Conservation (phyloP, 2,113 vertebrate genomes). For the Cettia cetti region DNA sequence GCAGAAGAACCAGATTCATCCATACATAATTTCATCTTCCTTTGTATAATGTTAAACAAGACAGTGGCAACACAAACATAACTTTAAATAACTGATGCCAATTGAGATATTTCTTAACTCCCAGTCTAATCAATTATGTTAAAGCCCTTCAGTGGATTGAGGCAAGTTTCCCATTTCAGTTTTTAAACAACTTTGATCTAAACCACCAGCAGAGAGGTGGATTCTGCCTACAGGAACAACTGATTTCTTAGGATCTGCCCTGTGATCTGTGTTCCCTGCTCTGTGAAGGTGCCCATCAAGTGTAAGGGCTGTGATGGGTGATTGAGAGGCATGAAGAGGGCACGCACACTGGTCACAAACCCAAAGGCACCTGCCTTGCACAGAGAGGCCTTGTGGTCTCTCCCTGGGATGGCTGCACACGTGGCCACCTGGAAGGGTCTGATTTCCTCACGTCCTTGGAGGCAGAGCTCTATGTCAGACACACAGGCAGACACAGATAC, state of each 20-base stretch:
- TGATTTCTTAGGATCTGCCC: neutral
- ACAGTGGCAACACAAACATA: neutral
- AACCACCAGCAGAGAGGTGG: neutral
- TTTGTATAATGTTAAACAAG: neutral
- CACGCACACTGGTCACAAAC: neutral
- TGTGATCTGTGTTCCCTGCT: neutral
- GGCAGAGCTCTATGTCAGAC: fast-evolving
- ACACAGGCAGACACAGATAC: neutral
- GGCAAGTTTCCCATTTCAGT: neutral
- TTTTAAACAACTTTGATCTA: neutral
- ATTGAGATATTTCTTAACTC: neutral
- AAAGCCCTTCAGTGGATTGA: neutral
- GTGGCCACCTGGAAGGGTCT: neutral
- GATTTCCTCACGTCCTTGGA: too few relatives aligned
- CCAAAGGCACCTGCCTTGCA: neutral
- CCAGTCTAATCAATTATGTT: neutral
- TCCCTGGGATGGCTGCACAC: fast-evolving
- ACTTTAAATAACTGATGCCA: neutral
- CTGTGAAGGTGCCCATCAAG: fast-evolving
- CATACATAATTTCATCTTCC: neutral
- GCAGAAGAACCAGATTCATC: neutral
- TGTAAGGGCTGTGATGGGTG: too few relatives aligned
- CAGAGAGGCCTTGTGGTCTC: neutral
- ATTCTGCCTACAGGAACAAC: neutral
- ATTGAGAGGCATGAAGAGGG: fast-evolving